phyloP scores from a whole-genome alignment of 2,113 vertebrate species.

The Aptenodytes forsteri region DNA sequence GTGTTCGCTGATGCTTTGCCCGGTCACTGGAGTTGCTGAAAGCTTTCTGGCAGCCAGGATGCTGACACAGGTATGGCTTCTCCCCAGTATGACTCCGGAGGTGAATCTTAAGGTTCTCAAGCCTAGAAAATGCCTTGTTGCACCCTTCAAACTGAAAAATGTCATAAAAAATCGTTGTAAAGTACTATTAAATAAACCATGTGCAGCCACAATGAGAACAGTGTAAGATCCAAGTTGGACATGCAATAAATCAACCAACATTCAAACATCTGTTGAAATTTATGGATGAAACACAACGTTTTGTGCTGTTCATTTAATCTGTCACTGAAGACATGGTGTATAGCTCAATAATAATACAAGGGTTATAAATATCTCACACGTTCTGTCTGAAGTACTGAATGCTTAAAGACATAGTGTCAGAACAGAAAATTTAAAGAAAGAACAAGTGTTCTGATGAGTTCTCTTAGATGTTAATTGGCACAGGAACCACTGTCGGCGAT shows the following conservation, averaged over 20 bases:
- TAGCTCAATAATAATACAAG: conserved; percentile 27
- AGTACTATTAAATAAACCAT: conserved; percentile 53
- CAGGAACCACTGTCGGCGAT: not conserved
- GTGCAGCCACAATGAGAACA: conserved; percentile 54
- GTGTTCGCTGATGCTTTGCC: conserved; percentile 97
- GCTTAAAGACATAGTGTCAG: not conserved
- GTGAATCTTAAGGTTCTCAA: conserved; percentile 99
- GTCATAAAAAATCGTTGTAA: conserved; percentile 44
- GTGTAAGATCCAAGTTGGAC: conserved; percentile 52
- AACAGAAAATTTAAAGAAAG: conserved; percentile 15
- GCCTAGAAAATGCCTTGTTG: conserved; percentile 96
- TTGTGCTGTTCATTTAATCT: conserved; percentile 53
- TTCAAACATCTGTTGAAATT: conserved; percentile 69
- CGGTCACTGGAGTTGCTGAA: conserved; percentile 99
- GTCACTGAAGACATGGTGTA: conserved; percentile 23
- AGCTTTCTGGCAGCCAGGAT: conserved; percentile 97
- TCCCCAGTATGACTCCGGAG: conserved; percentile 97
- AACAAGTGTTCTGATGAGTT: conserved; percentile 4
- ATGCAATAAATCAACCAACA: conserved; percentile 67
- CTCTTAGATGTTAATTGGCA: not conserved
- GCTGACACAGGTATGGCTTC: conserved; percentile 98
- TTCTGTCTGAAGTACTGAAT: not conserved
- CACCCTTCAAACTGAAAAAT: conserved; percentile 93
- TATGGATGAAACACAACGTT: conserved; percentile 55
- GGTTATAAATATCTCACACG: not conserved